These are phyloP conservation scores for Taphrorychus bicolor DNA, from an alignment of 2,888 invertebrate species.

Conservation along the genomic window DNA sequence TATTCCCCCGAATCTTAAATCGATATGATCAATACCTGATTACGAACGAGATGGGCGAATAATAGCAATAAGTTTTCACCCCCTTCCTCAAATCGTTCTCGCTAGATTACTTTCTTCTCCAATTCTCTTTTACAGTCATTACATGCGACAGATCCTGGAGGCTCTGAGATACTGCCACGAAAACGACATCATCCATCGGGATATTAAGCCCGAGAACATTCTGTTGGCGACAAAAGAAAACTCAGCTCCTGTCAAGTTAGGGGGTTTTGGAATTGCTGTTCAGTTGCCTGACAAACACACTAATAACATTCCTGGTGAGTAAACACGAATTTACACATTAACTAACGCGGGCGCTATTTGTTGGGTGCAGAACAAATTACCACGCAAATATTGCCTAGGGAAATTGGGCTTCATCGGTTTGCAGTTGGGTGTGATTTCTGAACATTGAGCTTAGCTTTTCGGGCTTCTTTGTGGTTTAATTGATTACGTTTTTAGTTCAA, in stretches of 20 bases:
- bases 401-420: neutral
- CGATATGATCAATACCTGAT: neutral
- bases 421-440: neutral
- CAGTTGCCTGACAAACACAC: slow-evolving; percentile 82
- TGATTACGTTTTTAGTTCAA: too few species aligned
- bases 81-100: neutral
- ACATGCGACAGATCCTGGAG: slow-evolving; percentile 97
- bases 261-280: slow-evolving; percentile 96
- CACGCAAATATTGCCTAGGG: neutral
- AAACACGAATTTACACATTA: neutral
- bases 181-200: slow-evolving; percentile 96
- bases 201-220: slow-evolving; percentile 97
- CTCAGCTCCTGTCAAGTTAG: slow-evolving; percentile 97
- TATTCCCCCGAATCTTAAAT: too few species aligned
- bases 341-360: neutral
- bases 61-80: neutral
- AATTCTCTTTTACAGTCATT: slow-evolving; percentile 73
- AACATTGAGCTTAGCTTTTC: neutral
- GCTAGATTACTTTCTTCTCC: neutral
- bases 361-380: slow-evolving; percentile 1
- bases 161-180: slow-evolving; percentile 98
- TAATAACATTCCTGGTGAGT: slow-evolving; percentile 50
- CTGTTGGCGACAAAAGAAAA: slow-evolving; percentile 95
- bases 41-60: neutral
- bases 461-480: too few species aligned